phyloP scores from a whole-genome alignment of 2,113 vertebrate genomes.

The Chitala chitala region DNA sequence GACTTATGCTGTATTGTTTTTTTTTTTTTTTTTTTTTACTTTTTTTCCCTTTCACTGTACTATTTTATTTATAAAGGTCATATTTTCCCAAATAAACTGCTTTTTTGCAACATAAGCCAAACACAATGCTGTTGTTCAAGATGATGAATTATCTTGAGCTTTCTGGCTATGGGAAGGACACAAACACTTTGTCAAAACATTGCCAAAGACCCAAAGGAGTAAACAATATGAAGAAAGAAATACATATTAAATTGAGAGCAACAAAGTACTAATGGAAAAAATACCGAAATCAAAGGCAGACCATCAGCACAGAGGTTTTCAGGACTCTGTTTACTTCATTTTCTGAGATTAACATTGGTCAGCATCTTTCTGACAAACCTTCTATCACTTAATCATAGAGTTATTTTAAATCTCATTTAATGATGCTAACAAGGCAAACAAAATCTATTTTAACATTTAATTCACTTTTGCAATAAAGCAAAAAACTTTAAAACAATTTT shows the following conservation, averaged over 20 bases:
- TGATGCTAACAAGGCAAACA: too few relatives aligned
- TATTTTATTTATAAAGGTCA: slow-evolving; percentile 6
- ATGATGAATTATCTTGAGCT: neutral
- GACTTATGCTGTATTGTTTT: neutral
- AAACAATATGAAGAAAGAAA: neutral
- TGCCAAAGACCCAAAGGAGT: neutral
- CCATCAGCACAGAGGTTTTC: neutral
- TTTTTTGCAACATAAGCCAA: slow-evolving; percentile 14
- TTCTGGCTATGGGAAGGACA: neutral
- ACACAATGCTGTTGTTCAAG: slow-evolving; percentile 13
- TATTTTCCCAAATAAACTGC: slow-evolving; percentile 1
- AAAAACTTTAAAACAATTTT: too few relatives aligned
- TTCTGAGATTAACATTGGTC: too few relatives aligned
- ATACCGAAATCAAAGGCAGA: neutral
- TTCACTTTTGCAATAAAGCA: too few relatives aligned
- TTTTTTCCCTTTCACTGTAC: neutral
- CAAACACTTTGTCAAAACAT: neutral
- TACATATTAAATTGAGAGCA: neutral
- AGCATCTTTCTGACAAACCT: too few relatives aligned
- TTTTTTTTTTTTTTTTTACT: neutral
- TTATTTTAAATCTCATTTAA: too few relatives aligned
- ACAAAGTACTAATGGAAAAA: neutral
- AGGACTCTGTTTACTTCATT: neutral
- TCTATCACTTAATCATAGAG: too few relatives aligned
- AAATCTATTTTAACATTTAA: too few relatives aligned